These are phyloP conservation scores for Vulpes lagopus DNA, from an alignment of 2,113 vertebrate genomes.

Conservation along the genomic window DNA sequence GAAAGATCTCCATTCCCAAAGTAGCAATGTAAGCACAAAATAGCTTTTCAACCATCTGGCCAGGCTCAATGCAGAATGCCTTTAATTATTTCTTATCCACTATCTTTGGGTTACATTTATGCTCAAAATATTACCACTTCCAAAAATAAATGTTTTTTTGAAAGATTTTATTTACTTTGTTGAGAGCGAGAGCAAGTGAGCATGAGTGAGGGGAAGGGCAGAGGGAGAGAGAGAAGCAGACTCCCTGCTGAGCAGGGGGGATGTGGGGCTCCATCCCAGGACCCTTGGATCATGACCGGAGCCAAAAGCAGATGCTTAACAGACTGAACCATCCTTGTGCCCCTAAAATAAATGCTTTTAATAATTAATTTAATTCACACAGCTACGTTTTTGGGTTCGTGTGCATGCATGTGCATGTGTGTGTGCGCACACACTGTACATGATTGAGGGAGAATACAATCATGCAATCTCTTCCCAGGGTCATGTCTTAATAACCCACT, in stretches of 20 bases:
- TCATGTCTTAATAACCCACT: background rate
- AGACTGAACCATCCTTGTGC: background rate
- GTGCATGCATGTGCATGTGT: background rate
- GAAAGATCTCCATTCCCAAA: background rate
- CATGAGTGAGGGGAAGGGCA: background rate
- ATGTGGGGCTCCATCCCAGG: background rate
- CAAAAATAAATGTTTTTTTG: slow-evolving; percentile 21
- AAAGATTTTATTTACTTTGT: background rate
- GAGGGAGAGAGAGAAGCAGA: background rate
- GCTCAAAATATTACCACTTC: background rate
- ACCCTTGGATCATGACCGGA: background rate
- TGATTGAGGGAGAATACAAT: background rate
- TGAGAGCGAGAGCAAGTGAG: background rate
- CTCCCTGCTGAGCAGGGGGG: background rate
- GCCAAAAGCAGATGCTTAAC: background rate
- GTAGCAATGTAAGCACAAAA: background rate
- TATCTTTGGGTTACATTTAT: background rate
- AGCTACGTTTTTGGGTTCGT: background rate
- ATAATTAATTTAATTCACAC: slow-evolving; percentile 18
- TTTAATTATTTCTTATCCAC: slow-evolving; percentile 27
- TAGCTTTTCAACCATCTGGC: background rate
- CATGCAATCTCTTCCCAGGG: slow-evolving; percentile 13
- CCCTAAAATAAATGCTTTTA: background rate
- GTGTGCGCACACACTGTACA: background rate
- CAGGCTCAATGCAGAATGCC: background rate